Percentiles rank a stretch among this genome's conserved stretches.
These are phyloP conservation scores for Heliconius nattereri DNA, from an alignment of 1,140 invertebrate species.

Conservation along the genomic window DNA sequence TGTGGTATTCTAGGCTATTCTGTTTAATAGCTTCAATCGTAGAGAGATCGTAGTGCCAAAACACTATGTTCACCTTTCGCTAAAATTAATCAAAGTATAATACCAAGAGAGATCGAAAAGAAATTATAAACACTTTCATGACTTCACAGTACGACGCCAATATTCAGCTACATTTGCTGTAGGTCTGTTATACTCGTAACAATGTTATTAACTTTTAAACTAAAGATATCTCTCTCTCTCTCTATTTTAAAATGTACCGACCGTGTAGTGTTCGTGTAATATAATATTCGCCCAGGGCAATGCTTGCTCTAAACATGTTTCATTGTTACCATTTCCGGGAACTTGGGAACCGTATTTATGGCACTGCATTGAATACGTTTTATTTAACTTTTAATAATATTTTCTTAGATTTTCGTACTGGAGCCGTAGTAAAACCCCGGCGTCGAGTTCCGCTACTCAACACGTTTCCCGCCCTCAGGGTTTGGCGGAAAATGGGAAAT, in stretches of 20 bases:
- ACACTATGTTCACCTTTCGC: no score
- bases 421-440: not conserved
- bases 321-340: slow-evolving; percentile 35
- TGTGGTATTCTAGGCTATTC: no score
- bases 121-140: no score
- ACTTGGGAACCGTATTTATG: slow-evolving; percentile 31
- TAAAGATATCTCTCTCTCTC: not conserved
- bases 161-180: no score
- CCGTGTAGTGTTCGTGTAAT: slow-evolving; percentile 25
- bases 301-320: slow-evolving; percentile 31
- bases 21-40: no score
- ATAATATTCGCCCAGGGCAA: slow-evolving; percentile 29
- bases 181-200: not conserved
- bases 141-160: no score
- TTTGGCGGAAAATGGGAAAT: not conserved
- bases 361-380: slow-evolving; percentile 15
- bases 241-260: not conserved
- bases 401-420: not conserved
- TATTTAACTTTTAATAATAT: slow-evolving; percentile 19
- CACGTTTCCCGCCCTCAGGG: not conserved
- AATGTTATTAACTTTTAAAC: not conserved
- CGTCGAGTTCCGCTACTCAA: not conserved
- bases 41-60: no score
- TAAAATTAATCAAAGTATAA: no score
- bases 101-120: no score